phyloP scores from a whole-genome alignment of 2,888 invertebrate genomes.

The Dicycla oo region DNA sequence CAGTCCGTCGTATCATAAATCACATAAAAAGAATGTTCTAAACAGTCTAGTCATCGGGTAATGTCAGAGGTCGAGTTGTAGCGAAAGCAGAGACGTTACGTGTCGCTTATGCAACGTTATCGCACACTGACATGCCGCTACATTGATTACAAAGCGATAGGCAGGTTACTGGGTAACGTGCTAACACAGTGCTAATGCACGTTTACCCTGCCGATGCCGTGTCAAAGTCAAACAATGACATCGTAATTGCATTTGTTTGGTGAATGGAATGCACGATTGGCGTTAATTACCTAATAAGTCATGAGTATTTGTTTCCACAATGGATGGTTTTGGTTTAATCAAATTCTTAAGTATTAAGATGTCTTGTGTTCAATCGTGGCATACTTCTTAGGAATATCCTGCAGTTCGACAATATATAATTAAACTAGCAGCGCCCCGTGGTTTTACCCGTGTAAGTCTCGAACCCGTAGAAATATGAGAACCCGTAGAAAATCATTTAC shows the following conservation, averaged over 20 bases:
- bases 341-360: conserved; percentile 32
- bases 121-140: conserved; percentile 60
- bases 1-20: conserved; percentile 60
- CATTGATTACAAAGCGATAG: conserved; percentile 66
- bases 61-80: conserved; percentile 66
- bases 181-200: conserved; percentile 57
- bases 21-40: conserved; percentile 63
- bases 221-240: conserved; percentile 59
- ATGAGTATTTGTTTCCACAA: conserved; percentile 26
- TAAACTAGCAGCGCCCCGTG: too few relatives aligned
- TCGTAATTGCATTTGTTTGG: conserved; percentile 55
- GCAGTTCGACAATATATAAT: not conserved
- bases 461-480: too few relatives aligned
- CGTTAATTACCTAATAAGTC: conserved; percentile 35
- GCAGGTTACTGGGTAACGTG: conserved; percentile 75
- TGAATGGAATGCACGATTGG: conserved; percentile 48
- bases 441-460: too few relatives aligned
- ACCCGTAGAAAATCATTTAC: too few relatives aligned
- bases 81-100: conserved; percentile 72
- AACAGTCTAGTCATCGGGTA: conserved; percentile 59
- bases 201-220: conserved; percentile 16
- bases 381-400: conserved; percentile 15
- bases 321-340: conserved; percentile 23
- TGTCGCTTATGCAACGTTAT: conserved; percentile 63
- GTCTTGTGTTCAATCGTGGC: conserved; percentile 22